Evolutionary conservation across 2,888 invertebrate species (phyloP).

Genomic region (Scrobipalpa atriplicella): DNA sequence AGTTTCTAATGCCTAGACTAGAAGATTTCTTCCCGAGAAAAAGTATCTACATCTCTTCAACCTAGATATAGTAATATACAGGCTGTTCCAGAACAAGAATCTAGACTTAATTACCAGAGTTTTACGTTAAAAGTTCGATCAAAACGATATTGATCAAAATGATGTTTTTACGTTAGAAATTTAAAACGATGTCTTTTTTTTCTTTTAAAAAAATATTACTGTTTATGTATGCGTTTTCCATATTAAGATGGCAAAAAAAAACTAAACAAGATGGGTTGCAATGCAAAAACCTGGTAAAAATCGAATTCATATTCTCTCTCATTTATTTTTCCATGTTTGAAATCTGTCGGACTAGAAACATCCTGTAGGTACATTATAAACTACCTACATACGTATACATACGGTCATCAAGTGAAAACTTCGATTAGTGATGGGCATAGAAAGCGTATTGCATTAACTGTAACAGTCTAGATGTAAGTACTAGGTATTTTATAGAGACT

Average conservation of each 20-base stretch:
- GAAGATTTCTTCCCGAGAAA: constrained; percentile 21
- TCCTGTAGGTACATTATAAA: not conserved
- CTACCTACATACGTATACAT: not conserved
- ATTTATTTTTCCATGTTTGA: too few relatives aligned
- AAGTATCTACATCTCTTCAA: constrained; percentile 8
- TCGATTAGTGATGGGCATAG: constrained; percentile 15
- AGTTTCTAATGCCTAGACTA: not conserved
- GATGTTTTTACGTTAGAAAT: too few relatives aligned
- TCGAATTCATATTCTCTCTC: too few relatives aligned
- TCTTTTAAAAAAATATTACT: too few relatives aligned
- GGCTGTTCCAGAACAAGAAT: not conserved
- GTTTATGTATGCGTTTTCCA: too few relatives aligned
- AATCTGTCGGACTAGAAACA: not conserved
- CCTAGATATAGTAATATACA: not conserved
- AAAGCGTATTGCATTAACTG: not conserved
- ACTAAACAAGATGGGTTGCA: too few relatives aligned
- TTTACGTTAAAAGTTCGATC: too few relatives aligned
- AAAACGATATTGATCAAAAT: too few relatives aligned
- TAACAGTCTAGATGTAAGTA: not conserved
- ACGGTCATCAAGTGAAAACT: constrained; percentile 11
- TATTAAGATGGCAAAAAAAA: too few relatives aligned
- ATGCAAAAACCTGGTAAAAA: too few relatives aligned
- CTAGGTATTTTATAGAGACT: not conserved
- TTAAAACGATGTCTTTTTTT: too few relatives aligned
- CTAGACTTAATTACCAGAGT: too few relatives aligned